These are phyloP conservation scores for Carpatolechia fugitivella DNA, from an alignment of 2,888 invertebrate genomes.

Conservation along the genomic window DNA sequence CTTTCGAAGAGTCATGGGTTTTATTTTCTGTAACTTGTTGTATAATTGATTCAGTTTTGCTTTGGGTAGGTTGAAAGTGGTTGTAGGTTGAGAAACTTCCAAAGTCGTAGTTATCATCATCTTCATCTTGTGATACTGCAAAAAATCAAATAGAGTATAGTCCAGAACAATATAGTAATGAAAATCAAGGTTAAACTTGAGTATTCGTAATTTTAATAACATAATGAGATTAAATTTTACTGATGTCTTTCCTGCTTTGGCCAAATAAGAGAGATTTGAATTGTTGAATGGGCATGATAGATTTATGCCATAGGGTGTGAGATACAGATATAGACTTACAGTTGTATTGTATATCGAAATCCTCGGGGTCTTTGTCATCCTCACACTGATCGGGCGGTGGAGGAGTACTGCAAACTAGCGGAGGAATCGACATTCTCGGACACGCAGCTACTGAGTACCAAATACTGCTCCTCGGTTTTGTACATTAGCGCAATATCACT, in stretches of 20 bases:
- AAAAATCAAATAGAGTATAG: slow-evolving; percentile 25
- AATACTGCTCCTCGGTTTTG: slow-evolving; percentile 28
- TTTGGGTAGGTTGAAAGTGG: slow-evolving; percentile 39
- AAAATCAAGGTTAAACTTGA: not conserved
- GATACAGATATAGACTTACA: slow-evolving; percentile 46
- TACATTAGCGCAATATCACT: slow-evolving; percentile 25
- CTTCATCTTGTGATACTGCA: slow-evolving; percentile 70
- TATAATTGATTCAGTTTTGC: slow-evolving; percentile 8
- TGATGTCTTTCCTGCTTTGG: not conserved
- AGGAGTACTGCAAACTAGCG: slow-evolving; percentile 82
- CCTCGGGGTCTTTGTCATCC: slow-evolving; percentile 79
- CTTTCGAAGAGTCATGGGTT: slow-evolving; percentile 8
- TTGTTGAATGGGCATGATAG: too few species aligned
- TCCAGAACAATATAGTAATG: not conserved
- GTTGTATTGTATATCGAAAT: slow-evolving; percentile 67
- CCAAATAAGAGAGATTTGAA: too few species aligned
- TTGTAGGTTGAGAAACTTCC: slow-evolving; percentile 53
- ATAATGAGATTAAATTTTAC: slow-evolving; percentile 2
- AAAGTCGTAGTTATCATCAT: slow-evolving; percentile 57
- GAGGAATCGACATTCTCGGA: slow-evolving; percentile 81
- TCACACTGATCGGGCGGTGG: slow-evolving; percentile 83
- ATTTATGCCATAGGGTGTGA: not conserved
- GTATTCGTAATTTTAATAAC: not conserved
- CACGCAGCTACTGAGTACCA: slow-evolving; percentile 30
- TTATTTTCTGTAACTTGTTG: not conserved